Conservation (phyloP, 2,113 vertebrate genomes). For the Pedetes capensis region DNA sequence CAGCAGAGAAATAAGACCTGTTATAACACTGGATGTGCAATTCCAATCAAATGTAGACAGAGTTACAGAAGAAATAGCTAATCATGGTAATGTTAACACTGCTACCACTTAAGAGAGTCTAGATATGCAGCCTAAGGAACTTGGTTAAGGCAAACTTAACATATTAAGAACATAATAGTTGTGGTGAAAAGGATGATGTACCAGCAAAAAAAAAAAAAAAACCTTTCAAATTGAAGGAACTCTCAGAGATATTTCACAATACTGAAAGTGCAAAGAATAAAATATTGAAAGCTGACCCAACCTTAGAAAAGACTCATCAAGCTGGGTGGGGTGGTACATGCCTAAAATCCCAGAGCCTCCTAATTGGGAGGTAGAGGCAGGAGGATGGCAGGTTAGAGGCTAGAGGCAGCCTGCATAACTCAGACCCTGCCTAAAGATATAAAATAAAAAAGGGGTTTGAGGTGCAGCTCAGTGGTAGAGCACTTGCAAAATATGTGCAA, state of each 20-base stretch:
- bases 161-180: constrained; percentile 24
- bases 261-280: constrained; percentile 28
- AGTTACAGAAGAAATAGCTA: not conserved
- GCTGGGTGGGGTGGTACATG: too few relatives aligned
- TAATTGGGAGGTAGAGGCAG: too few relatives aligned
- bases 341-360: too few relatives aligned
- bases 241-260: constrained; percentile 37
- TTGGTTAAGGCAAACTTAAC: constrained; percentile 12
- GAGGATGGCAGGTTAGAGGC: too few relatives aligned
- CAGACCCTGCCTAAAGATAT: too few relatives aligned
- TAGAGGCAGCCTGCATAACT: too few relatives aligned
- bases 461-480: too few relatives aligned
- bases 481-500: too few relatives aligned
- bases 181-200: not conserved
- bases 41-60: not conserved
- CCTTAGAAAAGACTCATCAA: constrained; percentile 3
- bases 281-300: not conserved
- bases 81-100: not conserved
- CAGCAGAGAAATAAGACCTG: constrained; percentile 30
- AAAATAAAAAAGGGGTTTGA: too few relatives aligned
- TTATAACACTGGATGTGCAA: not conserved
- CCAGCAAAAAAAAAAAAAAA: not conserved
- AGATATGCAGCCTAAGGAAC: not conserved
- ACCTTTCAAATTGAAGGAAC: constrained; percentile 13
- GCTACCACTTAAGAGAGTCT: not conserved